These are phyloP conservation scores for Zaprionus kolodkinae DNA, from an alignment of 1,140 invertebrate species.

Conservation along the genomic window DNA sequence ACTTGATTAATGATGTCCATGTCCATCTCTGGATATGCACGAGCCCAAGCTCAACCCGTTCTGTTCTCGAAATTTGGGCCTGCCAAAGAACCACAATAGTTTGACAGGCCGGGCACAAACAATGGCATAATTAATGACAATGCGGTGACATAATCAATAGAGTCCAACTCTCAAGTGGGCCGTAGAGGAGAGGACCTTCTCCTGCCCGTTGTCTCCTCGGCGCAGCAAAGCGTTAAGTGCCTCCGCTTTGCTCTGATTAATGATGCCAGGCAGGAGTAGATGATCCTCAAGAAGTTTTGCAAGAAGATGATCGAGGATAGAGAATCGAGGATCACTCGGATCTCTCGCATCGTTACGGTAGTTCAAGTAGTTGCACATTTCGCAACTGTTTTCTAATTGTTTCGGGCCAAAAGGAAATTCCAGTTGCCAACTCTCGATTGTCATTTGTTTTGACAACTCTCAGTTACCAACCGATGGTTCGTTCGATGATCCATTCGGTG, in stretches of 20 bases:
- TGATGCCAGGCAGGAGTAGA: neutral
- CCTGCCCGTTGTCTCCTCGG: conserved; percentile 4
- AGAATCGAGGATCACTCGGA: neutral
- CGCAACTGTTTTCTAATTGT: conserved; percentile 82
- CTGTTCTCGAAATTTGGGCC: conserved; percentile 39
- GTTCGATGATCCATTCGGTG: conserved; percentile 24
- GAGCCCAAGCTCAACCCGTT: conserved; percentile 44
- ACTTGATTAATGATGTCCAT: conserved; percentile 68
- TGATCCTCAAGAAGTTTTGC: neutral
- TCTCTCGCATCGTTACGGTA: conserved; percentile 8
- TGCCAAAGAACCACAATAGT: conserved; percentile 42
- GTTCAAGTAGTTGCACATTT: conserved; percentile 69
- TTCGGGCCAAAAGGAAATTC: conserved; percentile 33
- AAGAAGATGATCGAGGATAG: neutral
- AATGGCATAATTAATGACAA: conserved; percentile 51
- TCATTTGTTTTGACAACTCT: conserved; percentile 63
- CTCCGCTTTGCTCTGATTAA: conserved; percentile 25
- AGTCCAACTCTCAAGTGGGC: conserved; percentile 32
- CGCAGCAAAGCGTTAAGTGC: conserved; percentile 55
- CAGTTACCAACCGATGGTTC: conserved; percentile 5
- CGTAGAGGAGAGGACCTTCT: conserved; percentile 12
- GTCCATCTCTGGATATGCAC: conserved; percentile 60
- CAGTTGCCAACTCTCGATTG: conserved; percentile 20
- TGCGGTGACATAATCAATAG: conserved; percentile 53
- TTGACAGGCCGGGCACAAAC: conserved; percentile 41